Percentiles rank a stretch among this genome's conserved stretches.
Conservation (phyloP, 2,113 vertebrate species). For the Puntigrus tetrazona region DNA sequence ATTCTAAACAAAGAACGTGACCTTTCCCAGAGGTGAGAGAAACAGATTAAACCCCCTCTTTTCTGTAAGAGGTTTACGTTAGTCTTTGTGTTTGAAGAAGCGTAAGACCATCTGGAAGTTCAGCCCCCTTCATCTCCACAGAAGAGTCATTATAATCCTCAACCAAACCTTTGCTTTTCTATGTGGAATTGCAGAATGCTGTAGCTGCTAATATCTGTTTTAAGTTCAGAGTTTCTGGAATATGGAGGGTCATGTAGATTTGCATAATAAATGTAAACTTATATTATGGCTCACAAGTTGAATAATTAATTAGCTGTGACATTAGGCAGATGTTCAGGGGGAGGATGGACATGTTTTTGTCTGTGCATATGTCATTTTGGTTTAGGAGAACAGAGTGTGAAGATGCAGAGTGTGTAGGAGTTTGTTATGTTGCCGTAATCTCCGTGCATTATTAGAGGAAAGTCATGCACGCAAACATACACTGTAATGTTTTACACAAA, state of each 20-base stretch:
- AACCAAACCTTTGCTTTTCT: too few species aligned
- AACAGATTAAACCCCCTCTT: slow-evolving; percentile 48
- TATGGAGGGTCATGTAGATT: slow-evolving; percentile 15
- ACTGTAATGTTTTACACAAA: not conserved
- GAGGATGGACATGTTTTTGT: not conserved
- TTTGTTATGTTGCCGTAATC: not conserved
- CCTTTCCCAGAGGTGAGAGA: slow-evolving; percentile 36
- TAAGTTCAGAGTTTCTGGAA: slow-evolving; percentile 5
- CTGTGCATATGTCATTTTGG: not conserved
- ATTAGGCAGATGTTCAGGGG: slow-evolving; percentile 5
- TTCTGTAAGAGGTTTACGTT: slow-evolving; percentile 52
- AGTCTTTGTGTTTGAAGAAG: slow-evolving; percentile 19
- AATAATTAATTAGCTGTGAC: slow-evolving; percentile 51
- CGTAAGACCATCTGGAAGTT: slow-evolving; percentile 46
- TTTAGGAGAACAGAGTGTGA: not conserved
- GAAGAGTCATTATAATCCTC: too few species aligned
- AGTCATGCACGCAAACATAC: not conserved
- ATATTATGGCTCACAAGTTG: slow-evolving; percentile 2
- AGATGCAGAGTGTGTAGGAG: not conserved
- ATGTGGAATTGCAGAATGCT: slow-evolving; percentile 3
- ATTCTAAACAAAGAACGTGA: slow-evolving; percentile 2
- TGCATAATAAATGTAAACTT: slow-evolving; percentile 40
- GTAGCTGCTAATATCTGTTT: not conserved
- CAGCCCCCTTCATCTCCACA: slow-evolving; percentile 29
- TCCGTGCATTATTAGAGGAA: not conserved